These are phyloP conservation scores for Falcaria lacertinaria DNA, from an alignment of 2,888 invertebrate genomes.

Conservation along the genomic window DNA sequence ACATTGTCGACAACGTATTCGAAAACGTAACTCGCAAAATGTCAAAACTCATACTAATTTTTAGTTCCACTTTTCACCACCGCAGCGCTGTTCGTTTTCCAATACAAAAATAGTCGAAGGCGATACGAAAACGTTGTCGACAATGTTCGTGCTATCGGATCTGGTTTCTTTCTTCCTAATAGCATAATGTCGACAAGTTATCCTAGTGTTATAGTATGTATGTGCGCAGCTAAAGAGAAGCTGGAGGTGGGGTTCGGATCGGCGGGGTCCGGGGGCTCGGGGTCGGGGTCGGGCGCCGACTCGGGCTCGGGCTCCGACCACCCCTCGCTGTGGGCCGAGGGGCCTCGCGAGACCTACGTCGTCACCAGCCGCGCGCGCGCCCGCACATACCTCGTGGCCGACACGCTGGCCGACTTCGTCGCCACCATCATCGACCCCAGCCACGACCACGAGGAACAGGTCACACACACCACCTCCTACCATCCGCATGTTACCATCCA, in stretches of 20 bases:
- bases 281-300: conserved; percentile 25
- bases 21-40: no score
- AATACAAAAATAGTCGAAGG: no score
- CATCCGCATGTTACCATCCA: background rate
- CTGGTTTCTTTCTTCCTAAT: no score
- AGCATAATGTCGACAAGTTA: no score
- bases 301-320: conserved; percentile 25
- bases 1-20: no score
- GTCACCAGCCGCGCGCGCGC: conserved; percentile 55
- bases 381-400: conserved; percentile 54
- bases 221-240: conserved; percentile 48
- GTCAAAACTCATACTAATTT: no score
- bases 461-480: background rate
- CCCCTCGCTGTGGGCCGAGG: conserved; percentile 10
- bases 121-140: no score
- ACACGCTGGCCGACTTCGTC: conserved; percentile 42
- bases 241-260: conserved; percentile 36
- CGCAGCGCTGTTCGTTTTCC: no score
- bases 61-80: no score
- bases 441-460: background rate
- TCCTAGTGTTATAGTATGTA: no score
- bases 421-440: conserved; percentile 47
- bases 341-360: conserved; percentile 58
- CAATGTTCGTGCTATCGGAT: no score
- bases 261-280: conserved; percentile 22